These are phyloP conservation scores for Antechinus stuartii DNA, from an alignment of 2,113 vertebrate species.

Conservation along the genomic window DNA sequence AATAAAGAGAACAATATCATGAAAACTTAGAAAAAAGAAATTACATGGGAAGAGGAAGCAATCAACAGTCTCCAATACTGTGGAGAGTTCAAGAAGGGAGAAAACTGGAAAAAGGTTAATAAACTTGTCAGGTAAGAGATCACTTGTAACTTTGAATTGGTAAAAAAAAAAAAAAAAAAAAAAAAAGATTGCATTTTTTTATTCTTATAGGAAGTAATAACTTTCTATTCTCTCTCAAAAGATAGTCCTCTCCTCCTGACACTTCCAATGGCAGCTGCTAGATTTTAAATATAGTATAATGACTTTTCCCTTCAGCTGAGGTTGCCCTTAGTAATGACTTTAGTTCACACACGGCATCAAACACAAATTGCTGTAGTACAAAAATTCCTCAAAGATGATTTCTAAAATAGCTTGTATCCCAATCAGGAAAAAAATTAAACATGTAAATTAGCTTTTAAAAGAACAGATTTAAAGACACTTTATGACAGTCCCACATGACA, in stretches of 20 bases:
- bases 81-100: not conserved
- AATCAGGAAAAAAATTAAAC: conserved; percentile 8
- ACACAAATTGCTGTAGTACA: conserved; percentile 1
- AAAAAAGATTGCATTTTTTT: not conserved
- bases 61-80: not conserved
- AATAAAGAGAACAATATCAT: not conserved
- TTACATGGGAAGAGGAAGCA: not conserved
- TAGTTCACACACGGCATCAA: not conserved
- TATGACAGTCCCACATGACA: not conserved
- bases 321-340: conserved; percentile 6
- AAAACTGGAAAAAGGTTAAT: not conserved
- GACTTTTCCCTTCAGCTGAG: not conserved
- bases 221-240: not conserved
- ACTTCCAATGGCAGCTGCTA: conserved; percentile 1
- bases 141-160: not conserved
- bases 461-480: not conserved
- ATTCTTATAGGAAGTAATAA: not conserved
- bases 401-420: conserved; percentile 7
- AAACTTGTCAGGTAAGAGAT: not conserved
- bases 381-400: conserved; percentile 8
- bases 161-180: not conserved
- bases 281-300: conserved; percentile 6
- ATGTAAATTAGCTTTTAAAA: conserved; percentile 2
- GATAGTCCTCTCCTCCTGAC: not conserved
- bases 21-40: not conserved